These are phyloP conservation scores for Catharus bicknelli DNA, from an alignment of 2,113 vertebrate genomes.

Conservation along the genomic window DNA sequence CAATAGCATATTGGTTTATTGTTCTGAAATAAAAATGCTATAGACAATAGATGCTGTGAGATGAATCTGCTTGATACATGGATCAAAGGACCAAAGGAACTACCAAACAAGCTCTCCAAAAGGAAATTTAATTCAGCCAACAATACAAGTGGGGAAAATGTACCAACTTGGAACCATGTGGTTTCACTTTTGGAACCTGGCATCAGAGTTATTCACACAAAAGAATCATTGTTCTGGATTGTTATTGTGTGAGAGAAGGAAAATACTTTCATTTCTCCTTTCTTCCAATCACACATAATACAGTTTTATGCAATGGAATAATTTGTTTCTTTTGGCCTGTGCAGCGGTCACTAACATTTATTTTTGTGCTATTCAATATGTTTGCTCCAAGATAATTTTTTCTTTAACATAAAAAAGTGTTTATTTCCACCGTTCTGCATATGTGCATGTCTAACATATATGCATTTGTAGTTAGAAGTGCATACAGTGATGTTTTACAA, in stretches of 20 bases:
- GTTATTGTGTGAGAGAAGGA: neutral
- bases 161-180: neutral
- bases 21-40: neutral
- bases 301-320: conserved; percentile 8
- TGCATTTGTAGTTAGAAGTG: neutral
- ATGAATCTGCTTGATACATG: neutral
- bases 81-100: neutral
- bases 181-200: conserved; percentile 2
- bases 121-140: neutral
- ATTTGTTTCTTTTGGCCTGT: conserved; percentile 31
- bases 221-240: neutral
- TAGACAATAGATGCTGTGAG: neutral
- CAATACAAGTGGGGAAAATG: neutral
- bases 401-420: neutral
- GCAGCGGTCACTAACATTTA: conserved; percentile 20
- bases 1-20: neutral
- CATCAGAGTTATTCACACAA: neutral
- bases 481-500: neutral
- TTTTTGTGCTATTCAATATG: conserved; percentile 22
- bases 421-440: neutral
- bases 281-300: neutral
- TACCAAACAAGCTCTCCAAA: neutral
- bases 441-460: neutral
- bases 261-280: neutral
- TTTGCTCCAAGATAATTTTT: conserved; percentile 29